Base-by-base conservation (phyloP, 2,888 invertebrate genomes). In the Nemotelus pantherinus region DNA sequence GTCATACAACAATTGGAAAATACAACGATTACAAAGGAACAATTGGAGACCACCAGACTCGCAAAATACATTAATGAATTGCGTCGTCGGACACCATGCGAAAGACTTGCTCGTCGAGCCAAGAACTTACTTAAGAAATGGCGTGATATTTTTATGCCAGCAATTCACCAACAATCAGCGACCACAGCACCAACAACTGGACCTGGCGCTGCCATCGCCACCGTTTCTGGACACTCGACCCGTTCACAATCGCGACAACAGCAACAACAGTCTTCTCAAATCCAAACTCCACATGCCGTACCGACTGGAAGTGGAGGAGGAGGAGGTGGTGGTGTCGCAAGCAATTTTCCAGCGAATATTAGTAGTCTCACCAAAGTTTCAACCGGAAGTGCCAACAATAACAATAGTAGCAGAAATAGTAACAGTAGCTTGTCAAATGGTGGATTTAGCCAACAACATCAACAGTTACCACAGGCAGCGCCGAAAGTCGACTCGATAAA, bases 1-100 rank as follows among this genome's bases (percentile, higher is more conserved):
- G 94, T 97, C 89, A 94, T 98, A 90, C 92, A 94, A 89, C 90
- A 93, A 88, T 90, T 98, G 93, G 97, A 98, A 94, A 94, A 96
- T 93, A 90, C 89, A 82, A 83, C 85, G 82, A 86, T 87, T 82
- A 86, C 86, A 79, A 85, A 85, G 81, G 86, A 85, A 79, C 85
- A 86, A 84, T 75, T 87, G 85, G 87, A 87, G 96, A 92, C 94
- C 92, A 98, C 98, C 91, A 90, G 97, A 91, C 89, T 98, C 86
- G 98, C 97, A 58, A 95, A 94, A 88, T 93, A 95, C 86, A 94
- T 98, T 87, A 98, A 98, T 87, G 96, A 96, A 87, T 89, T 98
- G 74, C 91, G 98, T 77, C 90, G 95, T 79, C 95, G 95, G 88
- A 95, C 96, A 60, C 90, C 90, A 78, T 94, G 96, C 87, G 94